Base-by-base conservation (phyloP, 1,140 invertebrate species). In the Penaeus japonicus region DNA sequence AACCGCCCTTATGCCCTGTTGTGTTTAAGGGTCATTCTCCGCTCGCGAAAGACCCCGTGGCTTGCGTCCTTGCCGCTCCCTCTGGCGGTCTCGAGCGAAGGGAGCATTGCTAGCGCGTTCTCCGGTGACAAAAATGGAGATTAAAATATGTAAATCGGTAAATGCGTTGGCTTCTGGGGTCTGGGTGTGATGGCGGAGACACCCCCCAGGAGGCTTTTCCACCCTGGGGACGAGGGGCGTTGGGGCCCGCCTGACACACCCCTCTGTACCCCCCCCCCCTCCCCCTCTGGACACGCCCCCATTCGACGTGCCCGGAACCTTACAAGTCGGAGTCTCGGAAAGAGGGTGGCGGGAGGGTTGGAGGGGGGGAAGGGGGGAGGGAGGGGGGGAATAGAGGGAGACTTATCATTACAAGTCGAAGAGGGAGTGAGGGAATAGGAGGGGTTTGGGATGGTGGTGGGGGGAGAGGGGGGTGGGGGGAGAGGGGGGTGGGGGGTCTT, bases 81-180 rank as follows among this genome's bases (percentile, higher is more conserved):
- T 47, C 10, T 20, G 53, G 53, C 27, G 84, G 84, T 77, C 65
- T 73, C 35, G 62, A 70, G 17, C 24, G 27, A 22, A 54, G 83
- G 83, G 53, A 47, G 47, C 39, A 27, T 3, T n/a, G 83, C 62
- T n/a, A 27, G 18, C 27, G 30, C 70, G 73, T 75, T n/a, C 54
- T 55, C n/a, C 17, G 47, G 73, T 78, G 84, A 85, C 84, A 85
- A 85, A 85, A 85, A 85, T 85, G 73, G 54, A 85, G 84, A 85
- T 85, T 85, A 85, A 78, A 85, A 85, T 85, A 85, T 85, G 84
- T 54, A 85, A 85, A 85, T 85, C 84, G 57, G 84, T 77, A 77
- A 85, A 85, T 77, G 65, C 39, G 84, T 57, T 78, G 73, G 73
- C 70, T 78, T 85, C 47, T 85, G 84, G 78, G 73, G 84, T 54